These are phyloP conservation scores for Petrocephalus microphthalmus DNA, from an alignment of 2,113 vertebrate species.

Conservation along the genomic window DNA sequence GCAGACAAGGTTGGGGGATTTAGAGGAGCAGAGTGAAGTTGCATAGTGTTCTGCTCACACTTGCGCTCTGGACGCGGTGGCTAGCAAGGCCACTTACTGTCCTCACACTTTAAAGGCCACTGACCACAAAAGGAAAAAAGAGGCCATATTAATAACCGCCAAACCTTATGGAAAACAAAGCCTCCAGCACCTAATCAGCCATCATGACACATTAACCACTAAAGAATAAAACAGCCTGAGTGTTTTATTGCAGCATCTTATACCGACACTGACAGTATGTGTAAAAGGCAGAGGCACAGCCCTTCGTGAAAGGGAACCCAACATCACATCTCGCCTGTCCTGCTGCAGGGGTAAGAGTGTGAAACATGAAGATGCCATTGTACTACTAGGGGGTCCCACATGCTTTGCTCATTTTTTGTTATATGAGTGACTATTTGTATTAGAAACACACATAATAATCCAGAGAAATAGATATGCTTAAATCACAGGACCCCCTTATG, in stretches of 20 bases:
- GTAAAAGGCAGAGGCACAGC: neutral
- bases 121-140: neutral
- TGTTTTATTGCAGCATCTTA: neutral
- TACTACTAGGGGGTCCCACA: neutral
- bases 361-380: neutral
- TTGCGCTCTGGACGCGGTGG: conserved; percentile 40
- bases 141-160: neutral
- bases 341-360: neutral
- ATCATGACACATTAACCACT: neutral
- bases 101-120: conserved; percentile 1
- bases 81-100: neutral
- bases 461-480: neutral
- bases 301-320: neutral
- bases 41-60: conserved; percentile 39
- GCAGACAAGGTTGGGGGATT: conserved; percentile 61
- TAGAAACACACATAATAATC: neutral
- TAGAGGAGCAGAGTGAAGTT: conserved; percentile 47
- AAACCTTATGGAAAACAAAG: neutral
- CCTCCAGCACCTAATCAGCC: neutral
- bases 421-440: neutral
- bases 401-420: neutral
- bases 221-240: neutral
- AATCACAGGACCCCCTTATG: neutral
- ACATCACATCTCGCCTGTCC: neutral
- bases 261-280: neutral